phyloP scores from a whole-genome alignment of 1,140 invertebrate species.

The Cepaea nemoralis region DNA sequence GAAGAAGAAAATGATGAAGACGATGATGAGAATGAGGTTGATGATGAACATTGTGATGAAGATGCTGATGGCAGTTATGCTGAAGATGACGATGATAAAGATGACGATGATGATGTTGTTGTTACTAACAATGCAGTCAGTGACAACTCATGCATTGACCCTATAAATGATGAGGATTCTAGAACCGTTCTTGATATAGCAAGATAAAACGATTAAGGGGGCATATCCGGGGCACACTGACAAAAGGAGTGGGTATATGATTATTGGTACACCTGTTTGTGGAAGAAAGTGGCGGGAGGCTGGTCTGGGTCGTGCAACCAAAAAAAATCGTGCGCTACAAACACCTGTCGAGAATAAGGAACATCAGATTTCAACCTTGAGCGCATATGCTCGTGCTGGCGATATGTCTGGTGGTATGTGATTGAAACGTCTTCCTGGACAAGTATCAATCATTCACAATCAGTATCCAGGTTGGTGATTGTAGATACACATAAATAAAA shows the following conservation, averaged over 20 bases:
- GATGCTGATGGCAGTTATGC: no score
- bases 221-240: no score
- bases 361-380: not conserved
- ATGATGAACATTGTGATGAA: no score
- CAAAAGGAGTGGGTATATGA: no score
- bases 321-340: slow-evolving; percentile 17
- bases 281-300: not conserved
- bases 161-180: no score
- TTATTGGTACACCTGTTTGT: not conserved
- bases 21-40: not conserved
- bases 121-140: no score
- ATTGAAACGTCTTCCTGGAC: not conserved
- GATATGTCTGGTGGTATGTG: not conserved
- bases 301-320: not conserved
- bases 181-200: no score
- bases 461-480: not conserved
- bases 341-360: slow-evolving; percentile 9
- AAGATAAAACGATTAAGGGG: no score
- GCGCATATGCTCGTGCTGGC: not conserved
- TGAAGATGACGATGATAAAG: no score
- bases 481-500: not conserved
- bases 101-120: no score
- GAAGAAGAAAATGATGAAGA: no score
- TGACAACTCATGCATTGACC: no score
- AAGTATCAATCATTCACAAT: not conserved